phyloP scores from a whole-genome alignment of 2,113 vertebrate species.

The Perognathus longimembris region DNA sequence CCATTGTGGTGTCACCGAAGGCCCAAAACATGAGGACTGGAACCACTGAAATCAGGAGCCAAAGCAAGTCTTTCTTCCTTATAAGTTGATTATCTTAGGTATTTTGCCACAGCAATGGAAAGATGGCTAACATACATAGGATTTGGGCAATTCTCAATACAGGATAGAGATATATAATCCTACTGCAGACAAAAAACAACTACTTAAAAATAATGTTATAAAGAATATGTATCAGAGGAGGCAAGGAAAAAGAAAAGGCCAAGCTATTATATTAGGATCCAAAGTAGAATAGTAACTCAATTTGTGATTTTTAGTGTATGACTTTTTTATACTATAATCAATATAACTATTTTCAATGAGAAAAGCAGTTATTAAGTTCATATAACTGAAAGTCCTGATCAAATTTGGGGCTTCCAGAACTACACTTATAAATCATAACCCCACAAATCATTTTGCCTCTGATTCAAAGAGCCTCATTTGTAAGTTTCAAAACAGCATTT shows the following conservation, averaged over 20 bases:
- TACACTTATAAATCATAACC: neutral
- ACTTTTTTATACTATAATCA: neutral
- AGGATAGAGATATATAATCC: neutral
- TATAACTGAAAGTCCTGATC: neutral
- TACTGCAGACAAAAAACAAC: neutral
- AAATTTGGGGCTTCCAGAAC: neutral
- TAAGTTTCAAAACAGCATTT: neutral
- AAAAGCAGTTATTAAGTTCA: neutral
- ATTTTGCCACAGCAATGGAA: too few species aligned
- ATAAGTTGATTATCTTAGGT: too few species aligned
- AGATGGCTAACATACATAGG: neutral
- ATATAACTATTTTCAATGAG: neutral
- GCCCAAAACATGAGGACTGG: too few species aligned
- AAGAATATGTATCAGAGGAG: neutral
- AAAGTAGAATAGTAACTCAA: slow-evolving; percentile 16
- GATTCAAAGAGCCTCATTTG: neutral
- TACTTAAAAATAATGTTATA: neutral
- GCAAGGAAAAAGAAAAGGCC: neutral
- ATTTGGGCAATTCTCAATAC: neutral
- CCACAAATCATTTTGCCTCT: neutral
- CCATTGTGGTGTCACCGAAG: too few species aligned
- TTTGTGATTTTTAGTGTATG: neutral
- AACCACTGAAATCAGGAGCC: too few species aligned
- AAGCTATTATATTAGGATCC: neutral
- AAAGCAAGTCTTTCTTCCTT: too few species aligned